Evolutionary conservation across 2,113 vertebrate species (phyloP).

Genomic region (Plotosus lineatus): DNA sequence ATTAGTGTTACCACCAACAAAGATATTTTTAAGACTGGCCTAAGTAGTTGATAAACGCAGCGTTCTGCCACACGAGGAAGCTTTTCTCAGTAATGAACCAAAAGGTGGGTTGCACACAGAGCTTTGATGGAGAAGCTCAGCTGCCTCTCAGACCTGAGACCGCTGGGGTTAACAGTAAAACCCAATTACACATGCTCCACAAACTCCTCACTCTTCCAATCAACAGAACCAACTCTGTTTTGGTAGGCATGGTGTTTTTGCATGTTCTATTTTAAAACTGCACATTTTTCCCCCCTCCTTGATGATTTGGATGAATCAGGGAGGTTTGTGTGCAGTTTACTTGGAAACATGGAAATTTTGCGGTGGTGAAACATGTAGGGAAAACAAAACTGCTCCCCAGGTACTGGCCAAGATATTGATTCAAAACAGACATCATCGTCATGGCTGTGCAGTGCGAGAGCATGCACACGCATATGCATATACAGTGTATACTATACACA

Average conservation of each 20-base stretch:
- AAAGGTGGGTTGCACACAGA: slow-evolving; percentile 60
- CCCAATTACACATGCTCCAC: slow-evolving; percentile 66
- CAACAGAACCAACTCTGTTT: slow-evolving; percentile 78
- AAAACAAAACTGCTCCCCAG: slow-evolving; percentile 11
- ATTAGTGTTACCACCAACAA: no score
- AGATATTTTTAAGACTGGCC: no score
- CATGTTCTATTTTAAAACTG: slow-evolving; percentile 77
- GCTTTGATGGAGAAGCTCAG: slow-evolving; percentile 61
- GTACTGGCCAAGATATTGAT: slow-evolving; percentile 32
- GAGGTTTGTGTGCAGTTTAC: slow-evolving; percentile 65
- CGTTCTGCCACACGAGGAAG: slow-evolving; percentile 57
- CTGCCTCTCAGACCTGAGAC: slow-evolving; percentile 63
- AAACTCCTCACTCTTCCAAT: slow-evolving; percentile 76
- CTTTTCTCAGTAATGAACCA: slow-evolving; percentile 55
- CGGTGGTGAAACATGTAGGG: slow-evolving; percentile 57
- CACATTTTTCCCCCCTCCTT: slow-evolving; percentile 48
- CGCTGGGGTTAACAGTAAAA: slow-evolving; percentile 67
- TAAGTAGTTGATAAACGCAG: neutral
- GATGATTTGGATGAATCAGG: slow-evolving; percentile 70
- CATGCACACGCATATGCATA: neutral
- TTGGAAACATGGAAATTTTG: slow-evolving; percentile 67
- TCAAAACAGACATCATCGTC: slow-evolving; percentile 27
- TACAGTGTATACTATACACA: neutral
- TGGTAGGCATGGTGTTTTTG: slow-evolving; percentile 71
- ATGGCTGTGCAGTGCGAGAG: neutral